Evolutionary conservation across 2,797 vertebrate genomes (phyloP).

Genomic region (Choloepus didactylus): DNA sequence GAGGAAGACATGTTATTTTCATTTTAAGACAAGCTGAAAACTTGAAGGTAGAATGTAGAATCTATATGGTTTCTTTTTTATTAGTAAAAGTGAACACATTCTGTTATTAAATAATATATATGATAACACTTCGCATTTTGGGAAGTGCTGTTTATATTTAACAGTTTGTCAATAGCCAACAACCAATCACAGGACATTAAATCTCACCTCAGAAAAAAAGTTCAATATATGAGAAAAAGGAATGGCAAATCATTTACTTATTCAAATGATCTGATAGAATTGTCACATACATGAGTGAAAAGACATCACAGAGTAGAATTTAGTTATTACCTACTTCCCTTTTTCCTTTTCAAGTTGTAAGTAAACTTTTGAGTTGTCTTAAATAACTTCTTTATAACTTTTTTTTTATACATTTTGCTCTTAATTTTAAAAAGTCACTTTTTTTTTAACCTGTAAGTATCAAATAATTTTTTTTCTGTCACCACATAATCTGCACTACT

Average conservation of each 20-base stretch:
- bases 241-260: constrained; percentile 40
- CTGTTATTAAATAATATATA: constrained; percentile 48
- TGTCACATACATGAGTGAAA: neutral
- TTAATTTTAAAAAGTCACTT: neutral
- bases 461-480: neutral
- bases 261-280: constrained; percentile 61
- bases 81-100: constrained; percentile 61
- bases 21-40: constrained; percentile 65
- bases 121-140: constrained; percentile 54
- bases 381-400: constrained; percentile 58
- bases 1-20: constrained; percentile 62
- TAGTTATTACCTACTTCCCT: constrained; percentile 49
- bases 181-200: neutral
- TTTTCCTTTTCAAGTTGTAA: constrained; percentile 54
- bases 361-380: constrained; percentile 45
- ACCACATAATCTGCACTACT: neutral
- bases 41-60: constrained; percentile 41
- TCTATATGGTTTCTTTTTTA: constrained; percentile 58
- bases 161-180: neutral
- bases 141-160: constrained; percentile 51
- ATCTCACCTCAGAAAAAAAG: neutral
- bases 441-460: constrained; percentile 8
- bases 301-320: constrained; percentile 49
- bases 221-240: constrained; percentile 52
- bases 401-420: constrained; percentile 56